Percentiles rank a stretch among this genome's conserved stretches.
Evolutionary conservation across 2,113 vertebrate genomes (phyloP).

Genomic region (Bostrychus sinensis): DNA sequence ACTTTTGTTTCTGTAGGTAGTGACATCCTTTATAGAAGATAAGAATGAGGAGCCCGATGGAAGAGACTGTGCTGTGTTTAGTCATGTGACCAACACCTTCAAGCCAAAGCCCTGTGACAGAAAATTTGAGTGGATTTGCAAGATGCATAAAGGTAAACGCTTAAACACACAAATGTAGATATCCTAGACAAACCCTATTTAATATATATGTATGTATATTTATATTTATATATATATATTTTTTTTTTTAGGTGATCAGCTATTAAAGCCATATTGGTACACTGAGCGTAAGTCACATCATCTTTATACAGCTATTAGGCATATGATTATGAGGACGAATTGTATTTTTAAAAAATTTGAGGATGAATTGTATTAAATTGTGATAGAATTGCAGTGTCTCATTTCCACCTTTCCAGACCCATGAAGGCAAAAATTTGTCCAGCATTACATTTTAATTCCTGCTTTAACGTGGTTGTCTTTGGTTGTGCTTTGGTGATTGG

Average conservation of each 20-base stretch:
- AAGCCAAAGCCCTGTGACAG: conserved; percentile 82
- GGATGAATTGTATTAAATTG: no score
- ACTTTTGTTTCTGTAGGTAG: conserved; percentile 78
- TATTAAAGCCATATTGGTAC: conserved; percentile 88
- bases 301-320: not conserved
- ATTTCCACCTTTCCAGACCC: no score
- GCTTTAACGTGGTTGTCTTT: no score
- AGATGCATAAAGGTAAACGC: conserved; percentile 86
- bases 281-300: conserved; percentile 81
- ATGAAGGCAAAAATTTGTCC: no score
- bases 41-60: conserved; percentile 83
- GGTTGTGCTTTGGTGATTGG: no score
- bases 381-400: no score
- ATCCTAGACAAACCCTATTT: not conserved
- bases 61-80: conserved; percentile 87
- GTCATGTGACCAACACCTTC: conserved; percentile 77
- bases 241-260: conserved; percentile 81
- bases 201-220: no score
- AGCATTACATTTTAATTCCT: no score
- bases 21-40: conserved; percentile 87
- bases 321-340: not conserved
- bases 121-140: conserved; percentile 94
- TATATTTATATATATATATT: not conserved
- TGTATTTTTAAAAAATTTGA: no score
- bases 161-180: not conserved